Conservation (phyloP, 2,888 invertebrate species). For the Caenorhabditis sinica region DNA sequence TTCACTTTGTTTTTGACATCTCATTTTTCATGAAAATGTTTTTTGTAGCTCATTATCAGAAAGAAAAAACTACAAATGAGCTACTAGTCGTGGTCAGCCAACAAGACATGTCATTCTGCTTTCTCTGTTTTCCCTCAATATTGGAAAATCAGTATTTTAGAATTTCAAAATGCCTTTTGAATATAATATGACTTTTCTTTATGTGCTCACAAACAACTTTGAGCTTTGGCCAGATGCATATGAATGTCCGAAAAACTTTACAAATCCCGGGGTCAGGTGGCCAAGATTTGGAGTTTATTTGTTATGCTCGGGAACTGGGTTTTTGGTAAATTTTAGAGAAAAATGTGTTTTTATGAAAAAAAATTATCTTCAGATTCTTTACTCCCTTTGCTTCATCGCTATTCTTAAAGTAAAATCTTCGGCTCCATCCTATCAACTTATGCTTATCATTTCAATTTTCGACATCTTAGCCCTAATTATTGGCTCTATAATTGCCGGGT, state of each 20-base stretch:
- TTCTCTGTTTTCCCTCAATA: too few relatives aligned
- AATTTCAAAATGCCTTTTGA: background rate
- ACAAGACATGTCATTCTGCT: too few relatives aligned
- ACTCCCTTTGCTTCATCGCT: background rate
- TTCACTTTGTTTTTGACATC: too few relatives aligned
- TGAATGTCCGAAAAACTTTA: background rate
- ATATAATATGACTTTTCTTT: background rate
- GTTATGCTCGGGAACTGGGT: background rate
- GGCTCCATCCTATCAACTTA: conserved; percentile 14
- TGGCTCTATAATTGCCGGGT: background rate
- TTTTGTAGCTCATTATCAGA: too few relatives aligned
- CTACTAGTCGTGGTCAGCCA: too few relatives aligned
- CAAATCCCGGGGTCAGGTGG: background rate
- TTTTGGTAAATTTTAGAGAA: background rate
- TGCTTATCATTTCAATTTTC: background rate
- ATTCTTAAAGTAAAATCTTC: background rate
- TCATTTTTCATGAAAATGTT: too few relatives aligned
- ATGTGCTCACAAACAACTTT: background rate
- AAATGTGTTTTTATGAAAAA: background rate
- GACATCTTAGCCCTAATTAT: background rate
- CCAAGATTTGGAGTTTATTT: conserved; percentile 3
- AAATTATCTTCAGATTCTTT: background rate
- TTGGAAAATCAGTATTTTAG: too few relatives aligned
- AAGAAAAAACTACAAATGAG: too few relatives aligned
- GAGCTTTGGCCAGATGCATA: conserved; percentile 7